These are phyloP conservation scores for Leptobrachium leishanense DNA, from an alignment of 2,113 vertebrate genomes.

Conservation along the genomic window DNA sequence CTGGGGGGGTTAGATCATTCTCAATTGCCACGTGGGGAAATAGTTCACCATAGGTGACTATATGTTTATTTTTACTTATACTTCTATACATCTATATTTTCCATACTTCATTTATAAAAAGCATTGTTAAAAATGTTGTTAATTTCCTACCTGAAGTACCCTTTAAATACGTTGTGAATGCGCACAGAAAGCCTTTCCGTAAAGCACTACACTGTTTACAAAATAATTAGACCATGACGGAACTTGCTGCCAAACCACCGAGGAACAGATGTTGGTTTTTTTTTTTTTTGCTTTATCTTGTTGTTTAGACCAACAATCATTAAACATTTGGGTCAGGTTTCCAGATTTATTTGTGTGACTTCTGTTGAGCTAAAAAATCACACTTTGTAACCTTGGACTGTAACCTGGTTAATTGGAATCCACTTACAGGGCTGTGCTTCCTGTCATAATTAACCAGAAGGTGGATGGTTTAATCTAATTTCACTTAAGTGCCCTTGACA, in stretches of 20 bases:
- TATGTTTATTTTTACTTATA: too few species aligned
- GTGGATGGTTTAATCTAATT: conserved; percentile 58
- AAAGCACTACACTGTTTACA: too few species aligned
- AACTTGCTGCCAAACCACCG: conserved; percentile 70
- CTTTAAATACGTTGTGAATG: too few species aligned
- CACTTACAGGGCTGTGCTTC: conserved; percentile 56
- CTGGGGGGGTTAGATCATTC: too few species aligned
- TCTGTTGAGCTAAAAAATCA: conserved; percentile 56
- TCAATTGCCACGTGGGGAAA: too few species aligned
- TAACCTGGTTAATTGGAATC: conserved; percentile 61
- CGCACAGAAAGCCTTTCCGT: too few species aligned
- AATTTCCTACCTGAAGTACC: too few species aligned
- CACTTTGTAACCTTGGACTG: conserved; percentile 55
- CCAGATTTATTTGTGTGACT: conserved; percentile 67
- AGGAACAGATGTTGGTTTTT: conserved; percentile 73
- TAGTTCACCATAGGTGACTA: too few species aligned
- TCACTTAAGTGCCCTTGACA: conserved; percentile 46
- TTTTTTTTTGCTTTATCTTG: conserved; percentile 64
- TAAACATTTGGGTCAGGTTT: conserved; percentile 74
- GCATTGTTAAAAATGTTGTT: too few species aligned
- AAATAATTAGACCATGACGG: conserved; percentile 69
- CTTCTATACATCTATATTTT: too few species aligned
- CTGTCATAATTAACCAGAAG: conserved; percentile 58
- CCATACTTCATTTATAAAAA: too few species aligned
- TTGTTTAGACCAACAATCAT: conserved; percentile 64